These are phyloP conservation scores for Aphidius colemani DNA, from an alignment of 2,888 invertebrate genomes.

Conservation along the genomic window DNA sequence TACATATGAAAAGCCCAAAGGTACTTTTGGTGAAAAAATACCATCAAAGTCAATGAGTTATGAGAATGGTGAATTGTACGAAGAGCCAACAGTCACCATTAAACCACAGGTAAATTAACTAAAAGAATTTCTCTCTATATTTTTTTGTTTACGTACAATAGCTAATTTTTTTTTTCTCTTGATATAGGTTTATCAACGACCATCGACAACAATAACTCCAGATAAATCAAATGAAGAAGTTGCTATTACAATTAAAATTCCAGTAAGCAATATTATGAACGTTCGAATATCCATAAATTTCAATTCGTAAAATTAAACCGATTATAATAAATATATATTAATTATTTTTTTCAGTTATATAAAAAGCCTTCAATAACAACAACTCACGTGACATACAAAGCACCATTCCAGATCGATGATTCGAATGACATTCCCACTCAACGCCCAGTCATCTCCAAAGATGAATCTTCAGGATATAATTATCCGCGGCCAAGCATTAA, in stretches of 20 bases:
- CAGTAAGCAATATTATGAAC: too few relatives aligned
- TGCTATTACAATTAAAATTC: too few relatives aligned
- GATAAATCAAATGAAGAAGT: too few relatives aligned
- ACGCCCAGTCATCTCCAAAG: neutral
- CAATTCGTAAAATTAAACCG: too few relatives aligned
- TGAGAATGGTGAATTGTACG: slow-evolving; percentile 4
- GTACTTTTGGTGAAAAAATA: slow-evolving; percentile 41
- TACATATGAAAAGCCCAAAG: slow-evolving; percentile 32
- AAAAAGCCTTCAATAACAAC: slow-evolving; percentile 40
- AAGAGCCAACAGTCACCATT: slow-evolving; percentile 10
- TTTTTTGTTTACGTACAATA: neutral
- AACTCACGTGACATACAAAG: slow-evolving; percentile 40
- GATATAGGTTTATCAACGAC: too few relatives aligned
- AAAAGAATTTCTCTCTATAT: neutral
- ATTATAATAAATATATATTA: neutral
- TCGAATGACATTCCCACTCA: slow-evolving; percentile 26
- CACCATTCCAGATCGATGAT: slow-evolving; percentile 40
- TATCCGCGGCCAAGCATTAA: slow-evolving; percentile 34
- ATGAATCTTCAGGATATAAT: slow-evolving; percentile 27
- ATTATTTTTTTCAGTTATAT: slow-evolving; percentile 29
- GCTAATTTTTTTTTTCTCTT: too few relatives aligned
- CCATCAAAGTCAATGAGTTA: slow-evolving; percentile 20
- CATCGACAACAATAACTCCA: too few relatives aligned
- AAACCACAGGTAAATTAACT: slow-evolving; percentile 21
- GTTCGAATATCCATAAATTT: too few relatives aligned